Evolutionary conservation across 2,888 invertebrate species (phyloP), one percentile per base, ranked within the genome.

Genomic region (Plebejus anna): DNA sequence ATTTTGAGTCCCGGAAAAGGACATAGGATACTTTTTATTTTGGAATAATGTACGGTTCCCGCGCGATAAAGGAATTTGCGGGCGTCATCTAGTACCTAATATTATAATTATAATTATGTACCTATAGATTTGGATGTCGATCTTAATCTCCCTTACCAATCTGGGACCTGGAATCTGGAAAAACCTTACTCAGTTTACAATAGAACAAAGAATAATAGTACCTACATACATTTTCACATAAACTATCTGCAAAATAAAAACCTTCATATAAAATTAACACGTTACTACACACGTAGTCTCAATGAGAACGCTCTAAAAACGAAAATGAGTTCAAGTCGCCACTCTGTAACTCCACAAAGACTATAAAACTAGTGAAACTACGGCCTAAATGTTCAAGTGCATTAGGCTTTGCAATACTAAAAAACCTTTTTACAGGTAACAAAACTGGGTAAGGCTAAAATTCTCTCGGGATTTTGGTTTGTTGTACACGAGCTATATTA

Each of bases 361-460:
- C 72, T 47, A 72, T 71, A 42, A 71, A 71, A 42, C 71, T 71
- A 71, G 55, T 38, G 76, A 72, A 70, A 76, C 42, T 36, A 57
- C 57, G 76, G 76, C 76, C 76, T 72, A 76, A 72, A 77, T 55
- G 75, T 75, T 76, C 51, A 70, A 75, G 75, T 75, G 59, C 75
- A 75, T 71, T 77, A 77, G 42, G 71, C 42, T 77, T 70, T 75
- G 75, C 75, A 70, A 47, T 72, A 77, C 16, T 77, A 75, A 77
- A 77, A 77, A 59, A 75, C 59, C 57, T 77, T 75, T 75, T 76
- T 57, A 76, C 71, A 72, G 59, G 22, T 75, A 59, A 47, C 75
- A 71, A 70, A 71, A 76, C 47, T 16, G 42, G 13, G 66, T 70
- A 75, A 70, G 70, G 22, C 75, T 51, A 36, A 36, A 66, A 32